A percentile compares a stretch with the other conserved stretches of the same genome.
Evolutionary conservation across 2,113 vertebrate species (phyloP).

Genomic region (Bagarius yarrelli): DNA sequence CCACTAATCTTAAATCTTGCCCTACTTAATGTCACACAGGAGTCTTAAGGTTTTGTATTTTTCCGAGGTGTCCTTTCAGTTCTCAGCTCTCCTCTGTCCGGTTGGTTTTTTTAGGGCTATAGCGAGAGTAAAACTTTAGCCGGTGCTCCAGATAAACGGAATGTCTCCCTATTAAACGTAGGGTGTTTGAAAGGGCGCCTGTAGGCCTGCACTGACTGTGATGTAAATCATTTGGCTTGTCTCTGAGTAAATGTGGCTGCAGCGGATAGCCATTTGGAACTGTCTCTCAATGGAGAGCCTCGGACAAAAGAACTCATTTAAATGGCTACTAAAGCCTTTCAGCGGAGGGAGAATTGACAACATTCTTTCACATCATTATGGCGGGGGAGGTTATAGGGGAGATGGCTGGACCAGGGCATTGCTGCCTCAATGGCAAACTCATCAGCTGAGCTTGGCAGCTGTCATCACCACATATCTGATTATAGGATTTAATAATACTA

Average conservation of each 20-base stretch:
- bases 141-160: conserved; percentile 44
- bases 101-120: conserved; percentile 18
- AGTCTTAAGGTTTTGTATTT: conserved; percentile 4
- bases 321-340: conserved; percentile 76
- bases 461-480: conserved; percentile 52
- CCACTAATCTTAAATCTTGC: conserved; percentile 4
- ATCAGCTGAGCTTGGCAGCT: conserved; percentile 64
- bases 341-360: conserved; percentile 70
- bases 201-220: conserved; percentile 59
- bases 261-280: conserved; percentile 70
- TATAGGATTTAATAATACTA: conserved; percentile 31
- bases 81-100: not conserved
- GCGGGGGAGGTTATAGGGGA: conserved; percentile 63
- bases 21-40: not conserved
- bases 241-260: conserved; percentile 66
- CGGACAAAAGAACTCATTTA: conserved; percentile 75
- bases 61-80: conserved; percentile 17
- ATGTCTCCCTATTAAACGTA: conserved; percentile 47
- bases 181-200: conserved; percentile 51
- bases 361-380: conserved; percentile 81
- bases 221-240: conserved; percentile 66
- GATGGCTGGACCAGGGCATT: conserved; percentile 49
- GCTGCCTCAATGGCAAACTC: conserved; percentile 55
- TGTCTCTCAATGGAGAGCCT: conserved; percentile 66
- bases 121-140: conserved; percentile 32